A percentile compares a stretch with the other conserved stretches of the same genome.
These are phyloP conservation scores for Thamnophis sirtalis DNA, from an alignment of 2,113 vertebrate genomes.

Conservation along the genomic window DNA sequence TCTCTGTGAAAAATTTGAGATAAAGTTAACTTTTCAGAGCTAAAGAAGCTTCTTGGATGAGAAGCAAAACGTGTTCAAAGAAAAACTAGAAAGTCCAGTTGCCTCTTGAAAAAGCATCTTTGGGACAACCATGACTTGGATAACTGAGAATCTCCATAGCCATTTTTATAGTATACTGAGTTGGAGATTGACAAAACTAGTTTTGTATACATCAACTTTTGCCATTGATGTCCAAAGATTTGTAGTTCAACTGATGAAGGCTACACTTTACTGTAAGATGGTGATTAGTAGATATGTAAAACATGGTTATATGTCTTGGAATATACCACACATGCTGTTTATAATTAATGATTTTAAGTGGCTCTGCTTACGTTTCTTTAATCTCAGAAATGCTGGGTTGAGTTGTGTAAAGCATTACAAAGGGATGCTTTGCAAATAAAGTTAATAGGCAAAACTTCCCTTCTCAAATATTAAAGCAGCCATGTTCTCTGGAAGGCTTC, in stretches of 20 bases:
- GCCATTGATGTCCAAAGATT: neutral
- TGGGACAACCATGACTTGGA: too few relatives aligned
- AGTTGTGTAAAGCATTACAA: neutral
- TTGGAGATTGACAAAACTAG: neutral
- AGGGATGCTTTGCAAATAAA: neutral
- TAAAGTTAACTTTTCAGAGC: neutral
- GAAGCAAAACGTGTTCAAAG: too few relatives aligned
- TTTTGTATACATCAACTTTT: neutral
- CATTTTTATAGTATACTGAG: neutral
- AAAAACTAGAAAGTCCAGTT: too few relatives aligned
- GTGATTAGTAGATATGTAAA: neutral
- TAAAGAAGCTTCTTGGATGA: too few relatives aligned
- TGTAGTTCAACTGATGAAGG: neutral
- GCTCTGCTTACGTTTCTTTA: neutral
- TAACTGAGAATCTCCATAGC: too few relatives aligned
- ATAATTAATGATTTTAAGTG: neutral
- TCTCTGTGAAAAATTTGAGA: neutral
- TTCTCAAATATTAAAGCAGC: neutral
- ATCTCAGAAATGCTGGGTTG: neutral
- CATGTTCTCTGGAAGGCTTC: neutral
- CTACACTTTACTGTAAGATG: neutral
- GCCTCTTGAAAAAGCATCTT: too few relatives aligned
- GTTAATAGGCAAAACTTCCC: neutral
- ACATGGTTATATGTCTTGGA: neutral
- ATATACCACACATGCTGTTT: neutral